Evolutionary conservation across 2,888 invertebrate species (phyloP).

Genomic region (Corythucha ciliata): DNA sequence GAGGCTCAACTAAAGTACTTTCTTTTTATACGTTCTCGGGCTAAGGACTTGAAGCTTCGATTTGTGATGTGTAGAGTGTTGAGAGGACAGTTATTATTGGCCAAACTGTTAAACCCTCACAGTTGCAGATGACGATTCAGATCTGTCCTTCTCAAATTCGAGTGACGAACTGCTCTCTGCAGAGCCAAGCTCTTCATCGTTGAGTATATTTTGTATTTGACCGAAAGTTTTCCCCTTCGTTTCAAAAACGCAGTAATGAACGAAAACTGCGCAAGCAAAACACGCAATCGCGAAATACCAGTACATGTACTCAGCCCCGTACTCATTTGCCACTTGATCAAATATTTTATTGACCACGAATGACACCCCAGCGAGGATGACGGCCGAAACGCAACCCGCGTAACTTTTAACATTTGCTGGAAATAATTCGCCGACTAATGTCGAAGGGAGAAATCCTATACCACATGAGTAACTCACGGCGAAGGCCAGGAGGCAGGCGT

Average conservation of each 20-base stretch:
- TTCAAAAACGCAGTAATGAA: constrained; percentile 30
- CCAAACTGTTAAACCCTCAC: too few species aligned
- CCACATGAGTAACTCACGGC: constrained; percentile 52
- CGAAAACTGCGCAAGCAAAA: constrained; percentile 26
- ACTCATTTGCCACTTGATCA: constrained; percentile 22
- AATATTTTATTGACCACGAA: constrained; percentile 32
- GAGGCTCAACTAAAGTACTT: too few species aligned
- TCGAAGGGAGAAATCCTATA: constrained; percentile 41
- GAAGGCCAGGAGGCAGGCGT: constrained; percentile 50
- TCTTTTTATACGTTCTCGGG: too few species aligned
- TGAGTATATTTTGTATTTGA: constrained; percentile 30
- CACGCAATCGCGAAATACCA: constrained; percentile 27
- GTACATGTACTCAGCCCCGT: constrained; percentile 30
- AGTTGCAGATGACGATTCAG: too few species aligned
- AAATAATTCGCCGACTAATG: constrained; percentile 33
- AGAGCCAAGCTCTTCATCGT: too few species aligned
- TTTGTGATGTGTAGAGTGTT: too few species aligned
- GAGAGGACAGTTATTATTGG: too few species aligned
- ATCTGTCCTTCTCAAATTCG: too few species aligned
- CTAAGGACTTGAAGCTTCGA: too few species aligned
- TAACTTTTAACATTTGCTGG: constrained; percentile 33
- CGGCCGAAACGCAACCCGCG: constrained; percentile 31
- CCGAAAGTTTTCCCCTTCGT: constrained; percentile 33
- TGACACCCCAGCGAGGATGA: constrained; percentile 30
- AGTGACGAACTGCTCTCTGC: too few species aligned